Conservation (phyloP, 2,888 invertebrate species). For the Tillus elongatus region DNA sequence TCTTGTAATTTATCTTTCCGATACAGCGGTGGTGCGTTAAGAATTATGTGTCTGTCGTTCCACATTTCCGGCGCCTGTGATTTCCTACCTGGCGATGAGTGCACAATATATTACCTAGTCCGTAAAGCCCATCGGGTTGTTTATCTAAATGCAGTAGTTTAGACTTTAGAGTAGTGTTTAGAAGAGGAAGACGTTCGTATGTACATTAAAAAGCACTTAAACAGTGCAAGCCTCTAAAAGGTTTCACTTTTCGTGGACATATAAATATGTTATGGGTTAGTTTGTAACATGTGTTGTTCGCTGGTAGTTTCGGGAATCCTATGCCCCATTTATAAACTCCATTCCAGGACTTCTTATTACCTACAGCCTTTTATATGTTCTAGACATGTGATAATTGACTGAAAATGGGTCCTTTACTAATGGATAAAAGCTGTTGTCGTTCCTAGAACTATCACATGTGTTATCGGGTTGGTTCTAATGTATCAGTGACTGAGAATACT, state of each 20-base stretch:
- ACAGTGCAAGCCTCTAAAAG: slow-evolving; percentile 1
- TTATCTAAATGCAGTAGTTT: slow-evolving; percentile 3
- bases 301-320: slow-evolving; percentile 4
- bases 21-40: too few relatives aligned
- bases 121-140: too few relatives aligned
- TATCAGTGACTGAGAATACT: too few relatives aligned
- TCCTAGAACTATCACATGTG: too few relatives aligned
- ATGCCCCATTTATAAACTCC: slow-evolving; percentile 1
- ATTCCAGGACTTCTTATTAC: not conserved
- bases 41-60: too few relatives aligned
- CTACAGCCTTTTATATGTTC: slow-evolving; percentile 6
- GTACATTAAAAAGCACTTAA: slow-evolving; percentile 3
- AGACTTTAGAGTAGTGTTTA: not conserved
- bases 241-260: not conserved
- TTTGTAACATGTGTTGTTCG: not conserved
- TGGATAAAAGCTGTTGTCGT: not conserved
- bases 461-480: too few relatives aligned
- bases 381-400: slow-evolving; percentile 26
- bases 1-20: too few relatives aligned
- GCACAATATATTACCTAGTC: too few relatives aligned
- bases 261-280: slow-evolving; percentile 1
- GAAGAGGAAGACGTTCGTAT: too few relatives aligned
- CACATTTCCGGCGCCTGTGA: too few relatives aligned
- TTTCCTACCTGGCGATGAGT: too few relatives aligned
- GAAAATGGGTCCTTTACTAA: slow-evolving; percentile 17